Conservation (phyloP, 2,888 invertebrate species). For the Erynnis tages region DNA sequence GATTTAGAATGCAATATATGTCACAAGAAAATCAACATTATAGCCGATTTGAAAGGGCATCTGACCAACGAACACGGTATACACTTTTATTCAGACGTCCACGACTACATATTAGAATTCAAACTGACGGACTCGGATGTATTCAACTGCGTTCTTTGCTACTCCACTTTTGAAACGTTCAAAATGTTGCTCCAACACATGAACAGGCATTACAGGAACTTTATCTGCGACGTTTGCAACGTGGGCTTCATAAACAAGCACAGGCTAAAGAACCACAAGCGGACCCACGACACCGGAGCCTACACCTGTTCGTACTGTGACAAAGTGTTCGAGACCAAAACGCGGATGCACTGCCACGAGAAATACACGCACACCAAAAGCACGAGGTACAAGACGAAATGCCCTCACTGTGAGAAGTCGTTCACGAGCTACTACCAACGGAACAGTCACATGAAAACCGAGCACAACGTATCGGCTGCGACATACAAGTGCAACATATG, state of each 20-base stretch:
- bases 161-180: slow-evolving; percentile 64
- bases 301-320: slow-evolving; percentile 66
- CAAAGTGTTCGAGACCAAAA: slow-evolving; percentile 59
- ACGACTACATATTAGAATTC: slow-evolving; percentile 66
- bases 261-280: slow-evolving; percentile 58
- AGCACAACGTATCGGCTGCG: slow-evolving; percentile 60
- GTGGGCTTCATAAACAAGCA: slow-evolving; percentile 66
- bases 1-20: slow-evolving; percentile 60
- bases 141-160: slow-evolving; percentile 60
- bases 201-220: slow-evolving; percentile 70
- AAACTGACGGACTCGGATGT: slow-evolving; percentile 53
- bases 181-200: slow-evolving; percentile 70
- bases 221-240: too few species aligned
- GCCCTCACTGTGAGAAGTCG: slow-evolving; percentile 61
- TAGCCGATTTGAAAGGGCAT: slow-evolving; percentile 55
- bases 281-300: slow-evolving; percentile 58
- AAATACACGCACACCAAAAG: slow-evolving; percentile 63
- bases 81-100: slow-evolving; percentile 57
- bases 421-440: slow-evolving; percentile 68
- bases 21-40: slow-evolving; percentile 40
- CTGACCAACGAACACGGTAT: slow-evolving; percentile 53
- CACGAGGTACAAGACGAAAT: slow-evolving; percentile 62
- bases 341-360: slow-evolving; percentile 61
- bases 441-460: slow-evolving; percentile 63
- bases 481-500: slow-evolving; percentile 70